Conservation (phyloP, 2,113 vertebrate species). For the Piprites chloris region DNA sequence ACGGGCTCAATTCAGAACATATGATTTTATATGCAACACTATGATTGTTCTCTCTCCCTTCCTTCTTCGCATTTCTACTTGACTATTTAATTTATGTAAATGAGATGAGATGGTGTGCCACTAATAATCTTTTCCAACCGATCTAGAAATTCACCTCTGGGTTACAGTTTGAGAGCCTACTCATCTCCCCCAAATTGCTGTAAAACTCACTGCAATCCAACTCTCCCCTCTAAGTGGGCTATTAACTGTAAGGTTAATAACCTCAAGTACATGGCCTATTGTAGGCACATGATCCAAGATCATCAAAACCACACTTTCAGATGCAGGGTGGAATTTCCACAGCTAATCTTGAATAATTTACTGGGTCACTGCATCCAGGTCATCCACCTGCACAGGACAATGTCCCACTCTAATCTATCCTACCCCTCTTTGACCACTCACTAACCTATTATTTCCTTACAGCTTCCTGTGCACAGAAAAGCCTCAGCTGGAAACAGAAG, state of each 20-base stretch:
- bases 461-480: not conserved
- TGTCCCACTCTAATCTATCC: not conserved
- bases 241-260: not conserved
- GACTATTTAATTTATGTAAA: not conserved
- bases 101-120: fast-evolving
- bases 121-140: not conserved
- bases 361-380: not conserved
- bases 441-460: not conserved
- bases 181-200: not conserved
- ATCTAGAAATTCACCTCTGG: not conserved
- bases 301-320: not conserved
- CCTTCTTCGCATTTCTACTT: not conserved
- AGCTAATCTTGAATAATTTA: not conserved
- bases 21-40: not conserved
- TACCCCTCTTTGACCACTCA: not conserved
- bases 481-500: not conserved
- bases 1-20: not conserved
- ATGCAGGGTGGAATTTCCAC: not conserved
- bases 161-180: not conserved
- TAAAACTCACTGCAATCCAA: not conserved
- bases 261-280: not conserved
- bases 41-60: not conserved
- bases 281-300: not conserved
- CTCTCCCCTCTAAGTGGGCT: not conserved
- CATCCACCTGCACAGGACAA: not conserved